These are phyloP conservation scores for Ibycter americanus DNA, from an alignment of 2,797 vertebrate genomes.

Conservation along the genomic window DNA sequence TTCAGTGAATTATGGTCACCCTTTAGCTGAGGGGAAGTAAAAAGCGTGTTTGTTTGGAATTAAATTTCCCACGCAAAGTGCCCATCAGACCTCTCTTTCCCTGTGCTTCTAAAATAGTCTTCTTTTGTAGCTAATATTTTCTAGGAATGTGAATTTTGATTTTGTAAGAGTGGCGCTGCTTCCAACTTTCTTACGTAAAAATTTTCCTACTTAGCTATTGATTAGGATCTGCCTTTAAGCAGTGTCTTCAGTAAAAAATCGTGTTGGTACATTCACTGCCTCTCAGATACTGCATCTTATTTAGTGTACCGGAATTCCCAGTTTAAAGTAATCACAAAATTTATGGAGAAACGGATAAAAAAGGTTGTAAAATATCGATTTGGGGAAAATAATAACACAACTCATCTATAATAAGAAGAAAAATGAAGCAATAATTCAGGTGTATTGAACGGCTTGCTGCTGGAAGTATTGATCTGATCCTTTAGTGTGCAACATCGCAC, in stretches of 20 bases:
- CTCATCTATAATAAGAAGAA: slow-evolving; percentile 98
- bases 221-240: slow-evolving; percentile 70
- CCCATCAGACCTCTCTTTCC: slow-evolving; percentile 43
- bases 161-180: slow-evolving; percentile 39
- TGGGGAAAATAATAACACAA: slow-evolving; percentile 88
- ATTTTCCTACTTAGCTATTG: slow-evolving; percentile 64
- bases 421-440: slow-evolving; percentile 99
- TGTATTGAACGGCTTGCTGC: slow-evolving; percentile 90
- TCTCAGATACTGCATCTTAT: slow-evolving; percentile 86
- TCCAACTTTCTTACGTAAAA: slow-evolving; percentile 57
- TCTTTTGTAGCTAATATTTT: slow-evolving; percentile 7
- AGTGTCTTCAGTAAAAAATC: slow-evolving; percentile 66
- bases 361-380: slow-evolving; percentile 99
- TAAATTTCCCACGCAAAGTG: slow-evolving; percentile 75
- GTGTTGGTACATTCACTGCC: slow-evolving; percentile 72
- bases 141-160: slow-evolving; percentile 50
- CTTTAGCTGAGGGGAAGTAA: slow-evolving; percentile 72
- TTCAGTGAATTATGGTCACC: slow-evolving; percentile 75
- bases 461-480: slow-evolving; percentile 88
- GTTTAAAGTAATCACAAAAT: slow-evolving; percentile 98
- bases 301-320: slow-evolving; percentile 98
- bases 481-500: slow-evolving; percentile 91
- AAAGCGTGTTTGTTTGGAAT: slow-evolving; percentile 73
- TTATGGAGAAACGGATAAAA: slow-evolving; percentile 99
- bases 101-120: not conserved